Base-by-base conservation (phyloP, 2,113 vertebrate species). In the Gopherus flavomarginatus region DNA sequence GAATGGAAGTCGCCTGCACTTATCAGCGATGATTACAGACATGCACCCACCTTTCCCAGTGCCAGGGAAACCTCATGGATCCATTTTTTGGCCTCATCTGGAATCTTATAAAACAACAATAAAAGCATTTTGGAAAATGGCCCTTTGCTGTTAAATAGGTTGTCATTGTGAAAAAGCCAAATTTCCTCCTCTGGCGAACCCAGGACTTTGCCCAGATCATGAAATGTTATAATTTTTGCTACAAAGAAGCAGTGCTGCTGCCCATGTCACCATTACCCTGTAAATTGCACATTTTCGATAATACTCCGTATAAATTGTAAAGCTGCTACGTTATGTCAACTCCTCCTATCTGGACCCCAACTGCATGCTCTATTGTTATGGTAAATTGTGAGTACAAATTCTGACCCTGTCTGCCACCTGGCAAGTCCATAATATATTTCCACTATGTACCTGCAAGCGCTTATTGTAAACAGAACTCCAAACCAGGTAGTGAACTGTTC, bases 1-100 rank as follows among this genome's bases (percentile, higher is more conserved):
- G 89, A 87, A 87, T 49, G 27, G 87, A 92, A 92, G 81, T 91
- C 79, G 91, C 77, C 83, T 9, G 81, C 94, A 80, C 90, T 91
- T 91, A 83, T 79, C 94, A 91, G 96, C 88, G 87, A 82, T 80
- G 81, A 17, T 13, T 3, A 65, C 35, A 12, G 65, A 83, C 4
- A 62, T 87, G 86, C 31, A 89, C 91, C 62, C 62, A 19, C 14
- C 31, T 81, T 89, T 90, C 96, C 92, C 4, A 77, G 62, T 80
- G 94, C 94, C 92, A 89, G 85, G 19, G 94, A 87, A 88, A 9
- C 86, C 92, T 90, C 0, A 12, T 1, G 77, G 94, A 80, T 87
- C 92, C 86, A 11, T 85, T 79, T 80, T 24, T 78, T 85, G 94
- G 83, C 92, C 6, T 42, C 90, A 0, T 50, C 53, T 17, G 35